Evolutionary conservation across 2,797 vertebrate genomes (phyloP), one percentile per base, ranked within the genome.

Genomic region (Aratinga solstitialis): DNA sequence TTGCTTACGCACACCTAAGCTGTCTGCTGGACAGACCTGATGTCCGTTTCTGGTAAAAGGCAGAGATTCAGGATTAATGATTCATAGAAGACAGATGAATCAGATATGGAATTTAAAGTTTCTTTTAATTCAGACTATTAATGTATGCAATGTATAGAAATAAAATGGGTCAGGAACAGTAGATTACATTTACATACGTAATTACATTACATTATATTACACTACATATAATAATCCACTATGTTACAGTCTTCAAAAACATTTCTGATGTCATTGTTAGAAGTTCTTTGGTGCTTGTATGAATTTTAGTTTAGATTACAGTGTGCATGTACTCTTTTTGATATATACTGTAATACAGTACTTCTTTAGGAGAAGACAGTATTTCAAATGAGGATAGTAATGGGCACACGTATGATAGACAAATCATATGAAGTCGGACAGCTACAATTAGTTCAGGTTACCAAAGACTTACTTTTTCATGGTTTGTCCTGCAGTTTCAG

Each of bases 31-130:
- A 71, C 75, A 87, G 90, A 72, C 24, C 61, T 65, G 80, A 32
- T 89, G 80, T 66, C 83, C 54, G 2, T 68, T 90, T 86, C 85
- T 91, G 77, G 83, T 90, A 73, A 91, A 62, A 87, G 54, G n/a
- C 20, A 69, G 38, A 69, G 50, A 36, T 38, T 58, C 45, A 80
- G 71, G 26, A 63, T 17, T 88, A 62, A 32, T 91, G 74, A 95
- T 76, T 96, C 95, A 92, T 21, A 62, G 59, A 68, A 78, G 42
- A 42, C 69, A 36, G 43, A 68, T 91, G 72, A 93, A 66, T 94
- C 82, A 86, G 45, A 20, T 30, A 26, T 36, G 77, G 67, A 89
- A 88, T 74, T 66, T 76, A 14, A 87, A 84, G 62, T 69, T 88
- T 59, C 67, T 76, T 94, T 67, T 78, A 61, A 47, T 84, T 80